Base-by-base conservation (phyloP, 2,113 vertebrate species). In the Prietella phreatophila region DNA sequence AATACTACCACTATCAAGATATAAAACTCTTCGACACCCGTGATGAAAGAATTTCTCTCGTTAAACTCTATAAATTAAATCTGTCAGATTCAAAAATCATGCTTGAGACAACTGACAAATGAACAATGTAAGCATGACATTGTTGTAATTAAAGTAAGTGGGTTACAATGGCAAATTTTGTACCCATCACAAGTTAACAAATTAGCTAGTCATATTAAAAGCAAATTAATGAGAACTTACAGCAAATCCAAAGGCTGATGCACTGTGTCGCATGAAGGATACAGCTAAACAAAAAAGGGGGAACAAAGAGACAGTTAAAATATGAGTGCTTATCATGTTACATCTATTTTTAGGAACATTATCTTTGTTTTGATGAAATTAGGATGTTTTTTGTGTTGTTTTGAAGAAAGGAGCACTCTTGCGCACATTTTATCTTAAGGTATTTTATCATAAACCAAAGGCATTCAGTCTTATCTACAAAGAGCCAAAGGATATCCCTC, bases 191-290 rank as follows among this genome's bases (percentile, higher is more conserved):
- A 86, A 87, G 90, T 92, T 91, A 92, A 92, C 93, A 92, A 92
- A 93, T 88, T 88, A 89, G 15, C 22, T 15, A 25, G 14, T 2
- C 5, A 20, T 58, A 39, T 76, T 17, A 71, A 78, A 89, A 89
- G 88, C 65, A 91, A 90, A 91, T 73, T 87, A 58, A 86, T 20
- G 56, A 83, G 87, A 96, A 99, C 98, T 99, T 96, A 99, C 98
- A 83, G 97, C 98, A 96, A 99, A 99, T 96, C 98, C 98, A 94
- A 99, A 99, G 56, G 98, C 97, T 90, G 98, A 99, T 39, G 98
- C 97, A 84, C 98, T 99, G 96, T 97, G 97, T 93, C 97, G 96
- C 98, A 99, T 99, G 93, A 99, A 96, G 82, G 98, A 99, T 93
- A 99, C 98, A 93, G 98, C 98, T 99, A 92, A 86, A 83, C 22